Evolutionary conservation across 2,113 vertebrate species (phyloP), one percentile per base, ranked within the genome.

Genomic region (Platanista minor): DNA sequence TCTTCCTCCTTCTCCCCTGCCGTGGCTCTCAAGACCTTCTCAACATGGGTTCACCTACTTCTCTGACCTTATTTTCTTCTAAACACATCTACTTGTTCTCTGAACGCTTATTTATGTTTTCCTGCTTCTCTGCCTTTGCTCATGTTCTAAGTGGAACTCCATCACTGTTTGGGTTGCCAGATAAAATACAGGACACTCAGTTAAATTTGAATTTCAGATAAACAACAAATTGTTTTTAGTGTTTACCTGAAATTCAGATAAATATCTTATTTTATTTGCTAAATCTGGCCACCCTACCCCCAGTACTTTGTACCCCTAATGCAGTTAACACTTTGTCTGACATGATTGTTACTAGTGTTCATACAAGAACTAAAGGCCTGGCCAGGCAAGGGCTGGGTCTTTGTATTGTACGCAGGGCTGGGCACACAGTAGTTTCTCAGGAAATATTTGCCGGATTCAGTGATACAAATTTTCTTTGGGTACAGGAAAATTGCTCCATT

Each of bases 131-230:
- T 52, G 39, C 66, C n/a, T 93, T 31, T 71, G 41, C 57, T 84
- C 33, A 25, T 74, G 33, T 52, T 89, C 43, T 62, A 39, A 80
- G 21, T 64, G 69, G 33, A 87, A 83, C 46, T 83, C 46, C 5
- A 67, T 83, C 13, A 14, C 46, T 66, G 94, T 25, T 72, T 52
- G 43, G 36, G 25, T 72, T 90, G 54, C n/a, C 14, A 29, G 39
- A 39, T 72, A 46, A 93, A 94, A 94, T 49, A 54, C 29, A 64
- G 66, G 14, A 94, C 43, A 75, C 14, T 23, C 14, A 66, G 33
- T 78, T 57, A 82, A 87, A 86, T 87, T 13, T 90, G 62, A 94
- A 96, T 87, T 91, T 84, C 83, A 78, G 49, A 54, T 78, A 54
- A 54, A 78, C 18, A 62, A 57, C 31, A 2, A 23, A 71, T 29